These are phyloP conservation scores for cat (Felis catus) DNA, from an alignment of 2,113 vertebrate species.

Conservation along the genomic window F.catus_Fca126_mat1.0 CM031425.1:46276501-46277000, in stretches of 20 bases:
- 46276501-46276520: not conserved
- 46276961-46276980: not conserved
- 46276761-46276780: not conserved
- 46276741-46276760: not conserved
- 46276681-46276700: accelerated
- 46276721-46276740: not conserved
- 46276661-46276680: not conserved
- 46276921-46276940: not conserved
- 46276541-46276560: not conserved
- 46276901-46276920: not conserved
- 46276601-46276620: accelerated
- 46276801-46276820: not conserved
- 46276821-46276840: not conserved
- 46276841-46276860: not conserved
- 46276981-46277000: not conserved
- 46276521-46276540: not conserved
- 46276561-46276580: not conserved
- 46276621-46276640: not conserved
- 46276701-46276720: not conserved
- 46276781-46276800: not conserved
- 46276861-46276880: not conserved
- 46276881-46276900: not conserved
- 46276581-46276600: accelerated
- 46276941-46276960: not conserved
- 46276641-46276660: too few species aligned